Evolutionary conservation across 1,140 invertebrate genomes (phyloP).

Genomic region (Pseudachorutes palmiensis): DNA sequence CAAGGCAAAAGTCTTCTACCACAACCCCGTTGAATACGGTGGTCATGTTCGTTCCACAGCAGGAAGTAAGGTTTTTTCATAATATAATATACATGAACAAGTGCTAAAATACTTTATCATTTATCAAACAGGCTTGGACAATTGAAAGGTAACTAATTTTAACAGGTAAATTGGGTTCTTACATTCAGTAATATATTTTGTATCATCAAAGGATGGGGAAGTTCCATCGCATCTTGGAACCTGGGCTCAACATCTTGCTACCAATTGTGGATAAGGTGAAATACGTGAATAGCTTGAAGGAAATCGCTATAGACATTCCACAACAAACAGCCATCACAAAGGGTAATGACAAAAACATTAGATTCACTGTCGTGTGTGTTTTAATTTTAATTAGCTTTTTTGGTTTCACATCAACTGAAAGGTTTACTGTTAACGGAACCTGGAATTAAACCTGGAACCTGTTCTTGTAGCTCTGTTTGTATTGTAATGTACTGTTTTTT

Average conservation of each 20-base stretch:
- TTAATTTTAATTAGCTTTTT: too few species aligned
- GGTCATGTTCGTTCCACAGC: conserved; percentile 96
- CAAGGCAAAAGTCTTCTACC: conserved; percentile 10
- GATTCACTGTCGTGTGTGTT: background rate
- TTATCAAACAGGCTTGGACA: background rate
- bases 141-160: too few species aligned
- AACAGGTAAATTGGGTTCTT: too few species aligned
- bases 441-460: too few species aligned
- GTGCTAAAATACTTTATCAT: too few species aligned
- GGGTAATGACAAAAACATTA: conserved; percentile 45
- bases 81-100: too few species aligned
- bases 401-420: too few species aligned
- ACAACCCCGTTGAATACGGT: conserved; percentile 79
- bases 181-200: conserved; percentile 31
- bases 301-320: conserved; percentile 98
- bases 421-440: too few species aligned
- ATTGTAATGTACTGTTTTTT: conserved; percentile 15
- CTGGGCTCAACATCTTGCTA: conserved; percentile 86
- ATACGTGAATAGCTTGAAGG: conserved; percentile 98
- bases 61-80: conserved; percentile 63
- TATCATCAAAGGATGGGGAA: conserved; percentile 93
- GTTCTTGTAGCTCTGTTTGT: background rate
- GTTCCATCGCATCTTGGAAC: conserved; percentile 84
- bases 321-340: conserved; percentile 96
- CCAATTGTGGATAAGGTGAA: conserved; percentile 89